Percentiles rank a stretch among this genome's conserved stretches.
Conservation (phyloP, 1,140 invertebrate species). For the Lanistes nyassanus region DNA sequence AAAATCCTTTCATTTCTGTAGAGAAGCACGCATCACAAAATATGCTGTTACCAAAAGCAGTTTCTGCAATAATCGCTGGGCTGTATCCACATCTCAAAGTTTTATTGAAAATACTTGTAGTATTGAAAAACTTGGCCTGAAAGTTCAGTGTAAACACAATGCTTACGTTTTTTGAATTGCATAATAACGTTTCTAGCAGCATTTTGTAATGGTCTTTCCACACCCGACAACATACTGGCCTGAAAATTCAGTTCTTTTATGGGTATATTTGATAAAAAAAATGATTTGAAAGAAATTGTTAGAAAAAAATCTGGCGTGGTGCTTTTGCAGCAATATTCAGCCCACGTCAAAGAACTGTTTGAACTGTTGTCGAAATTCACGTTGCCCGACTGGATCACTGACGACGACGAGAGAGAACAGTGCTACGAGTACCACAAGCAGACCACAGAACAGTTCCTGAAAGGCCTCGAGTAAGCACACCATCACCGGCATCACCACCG, state of each 20-base stretch:
- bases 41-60: not conserved
- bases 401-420: constrained; percentile 1
- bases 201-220: no score
- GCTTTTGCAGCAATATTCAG: constrained; percentile 18
- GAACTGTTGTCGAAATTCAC: constrained; percentile 7
- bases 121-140: no score
- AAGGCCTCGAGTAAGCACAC: not conserved
- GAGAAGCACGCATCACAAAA: not conserved
- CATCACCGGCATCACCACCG: not conserved
- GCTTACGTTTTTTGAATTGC: no score
- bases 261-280: not conserved
- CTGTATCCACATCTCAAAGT: no score
- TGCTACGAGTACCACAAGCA: not conserved
- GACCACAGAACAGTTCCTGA: not conserved
- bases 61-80: not conserved
- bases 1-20: no score
- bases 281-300: not conserved
- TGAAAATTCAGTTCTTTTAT: no score
- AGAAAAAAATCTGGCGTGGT: not conserved
- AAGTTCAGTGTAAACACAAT: no score
- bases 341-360: constrained; percentile 11
- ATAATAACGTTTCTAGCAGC: no score
- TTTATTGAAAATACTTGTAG: no score
- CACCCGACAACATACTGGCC: not conserved
- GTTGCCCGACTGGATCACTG: constrained; percentile 7